Base-by-base conservation (phyloP, 2,113 vertebrate genomes). In the Mesitornis unicolor region DNA sequence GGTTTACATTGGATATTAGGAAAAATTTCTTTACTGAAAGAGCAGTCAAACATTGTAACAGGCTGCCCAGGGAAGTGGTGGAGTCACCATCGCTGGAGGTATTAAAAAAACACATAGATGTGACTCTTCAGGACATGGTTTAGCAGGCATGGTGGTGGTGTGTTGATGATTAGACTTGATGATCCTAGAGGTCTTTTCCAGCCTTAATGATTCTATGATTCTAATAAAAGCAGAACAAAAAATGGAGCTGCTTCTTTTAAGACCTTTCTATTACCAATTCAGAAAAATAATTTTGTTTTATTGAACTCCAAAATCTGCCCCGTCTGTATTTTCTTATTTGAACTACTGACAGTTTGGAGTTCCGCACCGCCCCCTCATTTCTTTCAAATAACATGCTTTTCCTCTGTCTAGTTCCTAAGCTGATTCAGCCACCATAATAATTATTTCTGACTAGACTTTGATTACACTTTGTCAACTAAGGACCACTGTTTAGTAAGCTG, bases 351-450 rank as follows among this genome's bases (percentile, higher is more conserved):
- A 8, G 1, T 31, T 68, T 77, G 31, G 29, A 1, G 0, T 6
- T 35, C 59, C 16, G 25, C 25, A n/a, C n/a, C n/a, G n/a, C 5
- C 0, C 6, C 0, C 2, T 1, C 1, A 21, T 60, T 93, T 81
- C 16, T 90, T 90, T 88, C 33, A 69, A 56, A 56, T 70, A 74
- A 35, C 8, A 6, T 69, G 15, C 0, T 28, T 91, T 74, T 88
- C 16, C 29, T 65, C 5, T 45, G 6, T n/a, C 40, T 92, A n/a
- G 11, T 40, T 61, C 28, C 38, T 57, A 22, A 48, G 6, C 1
- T 64, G 36, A 60, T 69, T 87, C 12, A 59, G 2, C 6, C 25
- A 16, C 24, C 16, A 22, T 43, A 48, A 43, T 35, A 35, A 48
- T 68, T 67, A 31, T 51, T 20, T 61, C 51, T 48, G 24, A 60